phyloP scores from a whole-genome alignment of 2,888 invertebrate genomes.

The Anticlea derivata region DNA sequence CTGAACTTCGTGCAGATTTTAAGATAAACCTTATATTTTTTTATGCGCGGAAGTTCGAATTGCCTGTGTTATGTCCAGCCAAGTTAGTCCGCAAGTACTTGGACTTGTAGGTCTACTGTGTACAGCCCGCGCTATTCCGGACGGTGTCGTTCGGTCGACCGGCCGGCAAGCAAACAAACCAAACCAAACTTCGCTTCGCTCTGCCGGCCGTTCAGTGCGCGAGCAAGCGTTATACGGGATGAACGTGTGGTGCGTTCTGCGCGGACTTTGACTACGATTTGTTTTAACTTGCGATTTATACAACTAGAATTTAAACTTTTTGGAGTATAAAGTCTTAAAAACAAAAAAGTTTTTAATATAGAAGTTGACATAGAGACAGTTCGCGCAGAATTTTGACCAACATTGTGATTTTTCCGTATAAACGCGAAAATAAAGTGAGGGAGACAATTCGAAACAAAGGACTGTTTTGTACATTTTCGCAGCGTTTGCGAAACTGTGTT shows the following conservation, averaged over 20 bases:
- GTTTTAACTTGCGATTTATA: slow-evolving; percentile 77
- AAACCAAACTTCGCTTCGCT: slow-evolving; percentile 5
- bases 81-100: too few species aligned
- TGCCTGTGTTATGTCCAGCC: too few species aligned
- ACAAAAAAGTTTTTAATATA: slow-evolving; percentile 65
- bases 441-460: slow-evolving; percentile 80
- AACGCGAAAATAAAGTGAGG: slow-evolving; percentile 75
- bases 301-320: slow-evolving; percentile 73
- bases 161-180: slow-evolving; percentile 7
- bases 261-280: slow-evolving; percentile 82
- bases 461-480: slow-evolving; percentile 84
- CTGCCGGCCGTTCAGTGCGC: slow-evolving; percentile 72
- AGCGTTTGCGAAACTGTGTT: slow-evolving; percentile 81
- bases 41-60: too few species aligned
- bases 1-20: too few species aligned
- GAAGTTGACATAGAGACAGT: slow-evolving; percentile 69
- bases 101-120: too few species aligned
- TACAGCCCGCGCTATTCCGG: neutral
- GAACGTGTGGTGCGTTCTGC: slow-evolving; percentile 84
- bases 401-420: slow-evolving; percentile 80
- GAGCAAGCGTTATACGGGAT: slow-evolving; percentile 84
- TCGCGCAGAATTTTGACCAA: slow-evolving; percentile 80
- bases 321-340: slow-evolving; percentile 76
- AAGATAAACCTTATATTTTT: too few species aligned
- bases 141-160: neutral